Percentiles rank a stretch among this genome's conserved stretches.
Conservation (phyloP, 2,888 invertebrate species). For the Glaucopsyche alexis region DNA sequence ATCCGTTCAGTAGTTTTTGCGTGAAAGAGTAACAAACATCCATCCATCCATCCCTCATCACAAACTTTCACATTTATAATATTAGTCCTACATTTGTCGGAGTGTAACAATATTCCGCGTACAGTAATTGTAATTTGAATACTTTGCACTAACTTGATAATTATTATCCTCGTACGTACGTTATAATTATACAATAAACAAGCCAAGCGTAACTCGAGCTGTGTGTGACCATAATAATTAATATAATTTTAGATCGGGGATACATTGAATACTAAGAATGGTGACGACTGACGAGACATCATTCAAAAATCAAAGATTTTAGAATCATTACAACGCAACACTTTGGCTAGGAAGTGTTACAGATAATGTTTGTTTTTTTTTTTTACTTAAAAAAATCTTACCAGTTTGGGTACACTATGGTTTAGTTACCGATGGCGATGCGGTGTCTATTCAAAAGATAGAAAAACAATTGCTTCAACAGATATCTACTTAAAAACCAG, state of each 20-base stretch:
- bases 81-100: neutral
- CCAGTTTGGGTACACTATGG: neutral
- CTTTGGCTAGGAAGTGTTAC: neutral
- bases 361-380: neutral
- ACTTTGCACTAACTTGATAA: neutral
- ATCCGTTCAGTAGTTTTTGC: too few species aligned
- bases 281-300: too few species aligned
- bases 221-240: neutral
- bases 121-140: slow-evolving; percentile 7
- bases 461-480: neutral
- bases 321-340: neutral
- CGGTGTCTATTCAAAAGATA: neutral
- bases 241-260: neutral
- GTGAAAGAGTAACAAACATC: too few species aligned
- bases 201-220: neutral
- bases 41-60: too few species aligned
- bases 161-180: neutral
- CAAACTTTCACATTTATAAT: too few species aligned
- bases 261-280: neutral
- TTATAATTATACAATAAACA: neutral
- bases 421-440: too few species aligned
- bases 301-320: neutral
- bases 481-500: neutral
- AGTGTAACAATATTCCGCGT: slow-evolving; percentile 1
- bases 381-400: too few species aligned